A percentile compares a stretch with the other conserved stretches of the same genome.
Conservation (phyloP, 2,888 invertebrate species). For the Endomychus coccineus region DNA sequence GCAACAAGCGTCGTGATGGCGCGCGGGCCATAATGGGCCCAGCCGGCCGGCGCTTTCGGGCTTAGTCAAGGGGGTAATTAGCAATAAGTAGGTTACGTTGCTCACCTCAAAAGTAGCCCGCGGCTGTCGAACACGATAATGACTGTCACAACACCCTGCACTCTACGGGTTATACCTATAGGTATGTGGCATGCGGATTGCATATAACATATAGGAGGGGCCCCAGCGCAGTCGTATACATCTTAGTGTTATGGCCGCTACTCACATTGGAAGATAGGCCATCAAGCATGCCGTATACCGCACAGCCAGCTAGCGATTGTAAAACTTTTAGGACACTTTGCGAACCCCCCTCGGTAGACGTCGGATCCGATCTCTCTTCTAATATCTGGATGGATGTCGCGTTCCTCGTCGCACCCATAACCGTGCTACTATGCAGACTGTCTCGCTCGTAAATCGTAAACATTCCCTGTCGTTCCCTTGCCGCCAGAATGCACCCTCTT, state of each 20-base stretch:
- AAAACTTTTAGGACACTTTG: conserved; percentile 56
- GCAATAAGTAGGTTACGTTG: conserved; percentile 38
- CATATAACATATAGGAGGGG: conserved; percentile 46
- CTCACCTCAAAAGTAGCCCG: conserved; percentile 41
- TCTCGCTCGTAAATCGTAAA: conserved; percentile 38
- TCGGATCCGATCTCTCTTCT: conserved; percentile 9
- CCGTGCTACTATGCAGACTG: no score
- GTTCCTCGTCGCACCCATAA: conserved; percentile 27
- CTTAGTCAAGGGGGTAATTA: conserved; percentile 36
- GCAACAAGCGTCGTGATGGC: conserved; percentile 29
- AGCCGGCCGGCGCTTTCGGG: conserved; percentile 27
- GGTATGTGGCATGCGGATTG: conserved; percentile 45
- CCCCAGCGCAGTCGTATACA: conserved; percentile 57
- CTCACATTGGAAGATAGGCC: conserved; percentile 61
- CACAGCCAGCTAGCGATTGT: conserved; percentile 50
- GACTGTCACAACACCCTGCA: conserved; percentile 44
- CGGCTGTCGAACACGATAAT: conserved; percentile 45
- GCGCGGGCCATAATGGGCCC: conserved; percentile 23
- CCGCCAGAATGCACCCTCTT: conserved; percentile 13
- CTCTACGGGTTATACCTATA: conserved; percentile 42
- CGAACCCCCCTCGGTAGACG: conserved; percentile 41
- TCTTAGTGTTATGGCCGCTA: conserved; percentile 55
- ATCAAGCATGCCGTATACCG: conserved; percentile 53
- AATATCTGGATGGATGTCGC: conserved; percentile 14
- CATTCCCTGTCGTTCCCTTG: conserved; percentile 29